Percentiles rank a stretch among this genome's conserved stretches.
phyloP scores from a whole-genome alignment of 2,888 invertebrate genomes.

The Pyralis farinalis region DNA sequence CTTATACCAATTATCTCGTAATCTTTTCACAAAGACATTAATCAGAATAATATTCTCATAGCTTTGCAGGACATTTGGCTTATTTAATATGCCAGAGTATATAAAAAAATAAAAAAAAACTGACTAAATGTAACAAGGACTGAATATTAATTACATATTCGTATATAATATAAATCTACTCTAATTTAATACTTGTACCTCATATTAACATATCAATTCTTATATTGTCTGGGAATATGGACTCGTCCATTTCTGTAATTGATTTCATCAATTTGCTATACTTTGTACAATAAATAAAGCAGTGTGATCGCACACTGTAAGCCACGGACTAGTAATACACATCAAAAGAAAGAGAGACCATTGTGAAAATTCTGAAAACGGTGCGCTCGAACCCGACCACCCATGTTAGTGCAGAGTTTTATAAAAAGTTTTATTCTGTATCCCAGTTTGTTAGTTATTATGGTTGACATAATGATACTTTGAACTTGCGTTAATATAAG shows the following conservation, averaged over 20 bases:
- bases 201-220: conserved; percentile 42
- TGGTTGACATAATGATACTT: conserved; percentile 23
- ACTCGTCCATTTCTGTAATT: conserved; percentile 33
- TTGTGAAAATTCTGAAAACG: conserved; percentile 23
- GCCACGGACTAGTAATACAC: conserved; percentile 45
- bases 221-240: conserved; percentile 50
- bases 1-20: neutral
- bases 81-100: conserved; percentile 4
- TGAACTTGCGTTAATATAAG: conserved; percentile 24
- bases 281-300: conserved; percentile 15
- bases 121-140: conserved; percentile 17
- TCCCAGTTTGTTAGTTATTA: conserved; percentile 19
- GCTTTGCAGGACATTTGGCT: conserved; percentile 1
- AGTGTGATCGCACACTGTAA: conserved; percentile 29
- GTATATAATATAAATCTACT: conserved; percentile 38
- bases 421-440: conserved; percentile 10
- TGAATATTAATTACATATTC: conserved; percentile 26
- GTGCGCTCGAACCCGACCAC: conserved; percentile 39
- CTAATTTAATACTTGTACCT: conserved; percentile 55
- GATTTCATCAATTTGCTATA: conserved; percentile 36
- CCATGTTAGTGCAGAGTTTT: conserved; percentile 15
- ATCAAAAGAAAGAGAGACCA: conserved; percentile 36
- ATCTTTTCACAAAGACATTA: conserved; percentile 1
- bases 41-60: conserved; percentile 3
- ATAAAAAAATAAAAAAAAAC: neutral